Evolutionary conservation across 2,113 vertebrate species (phyloP), one percentile per base, ranked within the genome.

Genomic region (Istiophorus platypterus): DNA sequence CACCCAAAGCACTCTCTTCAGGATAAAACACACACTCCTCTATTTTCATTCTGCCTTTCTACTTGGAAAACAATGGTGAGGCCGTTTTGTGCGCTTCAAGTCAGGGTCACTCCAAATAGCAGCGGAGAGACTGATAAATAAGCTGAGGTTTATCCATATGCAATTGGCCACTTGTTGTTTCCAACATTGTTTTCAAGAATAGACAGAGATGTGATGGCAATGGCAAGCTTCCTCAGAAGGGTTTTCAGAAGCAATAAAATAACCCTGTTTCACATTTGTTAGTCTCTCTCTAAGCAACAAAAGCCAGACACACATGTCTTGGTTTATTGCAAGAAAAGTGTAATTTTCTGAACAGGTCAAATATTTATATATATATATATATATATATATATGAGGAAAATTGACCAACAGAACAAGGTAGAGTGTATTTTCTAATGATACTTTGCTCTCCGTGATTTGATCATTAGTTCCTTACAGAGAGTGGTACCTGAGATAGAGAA

Each of bases 21-120:
- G 45, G 45, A 47, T 34, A 34, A 73, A 80, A 76, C 26, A 62
- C 63, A 76, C 66, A 57, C 78, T 72, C 80, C 52, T 72, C 66
- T 73, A 61, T 87, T 80, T 80, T 42, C 77, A 78, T 80, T 52
- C 54, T 5, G 22, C 49, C 24, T 18, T 0, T 24, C 76, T 71
- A 39, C 69, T 42, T 7, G n/a, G 54, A 67, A 68, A 83, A 76
- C 69, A 26, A n/a, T 63, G 62, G 26, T 63, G 62, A 14, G n/a
- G 37, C 27, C 18, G 80, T 45, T 70, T 75, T 37, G 64, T 52
- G 34, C 14, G 39, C 64, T 78, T 29, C 22, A 34, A 11, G 4
- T 66, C 79, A 74, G 70, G 76, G 85, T 85, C 89, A 73, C 47
- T 59, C 24, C 27, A 41, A 86, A 77, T 58, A 74, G 70, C 78